Conservation (phyloP, 2,113 vertebrate genomes). For the Vombatus ursinus region DNA sequence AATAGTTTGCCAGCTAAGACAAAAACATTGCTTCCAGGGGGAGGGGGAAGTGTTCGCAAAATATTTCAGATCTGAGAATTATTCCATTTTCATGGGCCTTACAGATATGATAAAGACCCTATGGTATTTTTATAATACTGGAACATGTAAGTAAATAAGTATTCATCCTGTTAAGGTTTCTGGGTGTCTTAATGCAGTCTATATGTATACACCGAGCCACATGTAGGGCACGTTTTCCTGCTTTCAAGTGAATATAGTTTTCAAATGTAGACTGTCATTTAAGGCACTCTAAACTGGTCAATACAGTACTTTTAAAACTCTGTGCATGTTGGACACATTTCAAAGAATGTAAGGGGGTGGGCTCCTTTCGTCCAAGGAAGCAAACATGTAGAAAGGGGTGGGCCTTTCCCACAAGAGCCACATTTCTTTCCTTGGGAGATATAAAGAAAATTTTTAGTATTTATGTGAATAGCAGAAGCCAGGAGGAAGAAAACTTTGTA, state of each 20-base stretch:
- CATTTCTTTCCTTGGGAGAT: conserved; percentile 73
- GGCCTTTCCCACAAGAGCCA: conserved; percentile 77
- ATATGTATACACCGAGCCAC: background rate
- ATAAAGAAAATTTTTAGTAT: conserved; percentile 72
- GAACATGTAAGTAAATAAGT: background rate
- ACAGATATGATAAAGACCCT: conserved; percentile 23
- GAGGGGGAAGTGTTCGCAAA: conserved; percentile 8
- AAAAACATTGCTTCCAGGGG: conserved; percentile 14
- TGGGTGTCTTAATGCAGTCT: conserved; percentile 3
- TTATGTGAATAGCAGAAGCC: conserved; percentile 48
- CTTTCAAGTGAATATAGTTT: conserved; percentile 56
- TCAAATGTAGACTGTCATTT: conserved; percentile 38
- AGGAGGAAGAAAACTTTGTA: conserved; percentile 70
- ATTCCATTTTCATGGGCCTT: background rate
- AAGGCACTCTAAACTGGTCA: conserved; percentile 42
- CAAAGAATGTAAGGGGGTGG: conserved; percentile 76
- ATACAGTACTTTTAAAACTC: conserved; percentile 63
- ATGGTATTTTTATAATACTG: background rate
- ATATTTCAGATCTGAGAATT: background rate
- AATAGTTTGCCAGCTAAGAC: conserved; percentile 3
- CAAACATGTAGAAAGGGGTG: conserved; percentile 72
- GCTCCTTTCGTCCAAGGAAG: conserved; percentile 68
- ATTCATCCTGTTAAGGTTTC: conserved; percentile 12
- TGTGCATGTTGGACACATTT: conserved; percentile 72
- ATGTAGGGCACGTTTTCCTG: conserved; percentile 8